These are phyloP conservation scores for Cyrtonyx montezumae DNA, from an alignment of 2,113 vertebrate species.

Conservation along the genomic window DNA sequence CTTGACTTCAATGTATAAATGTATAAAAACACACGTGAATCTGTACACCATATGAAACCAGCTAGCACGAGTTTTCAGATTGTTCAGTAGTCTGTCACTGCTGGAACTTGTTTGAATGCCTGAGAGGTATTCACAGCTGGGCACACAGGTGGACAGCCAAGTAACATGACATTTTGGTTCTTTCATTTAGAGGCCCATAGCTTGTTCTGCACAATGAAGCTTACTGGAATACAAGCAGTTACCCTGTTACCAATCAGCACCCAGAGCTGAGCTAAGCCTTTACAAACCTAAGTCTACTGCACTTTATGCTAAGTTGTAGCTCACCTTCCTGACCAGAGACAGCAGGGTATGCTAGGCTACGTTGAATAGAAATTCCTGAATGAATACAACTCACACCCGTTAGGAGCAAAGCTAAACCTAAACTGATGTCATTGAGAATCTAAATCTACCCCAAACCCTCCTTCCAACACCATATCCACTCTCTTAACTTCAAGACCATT, in stretches of 20 bases:
- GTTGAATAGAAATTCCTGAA: not conserved
- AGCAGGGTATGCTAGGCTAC: not conserved
- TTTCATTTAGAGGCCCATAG: not conserved
- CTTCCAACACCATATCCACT: not conserved
- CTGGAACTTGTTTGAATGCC: not conserved
- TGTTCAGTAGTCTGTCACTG: constrained; percentile 27
- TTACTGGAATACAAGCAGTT: constrained; percentile 1
- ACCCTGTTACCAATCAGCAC: not conserved
- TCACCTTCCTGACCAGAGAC: constrained; percentile 1
- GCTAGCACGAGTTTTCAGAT: not conserved
- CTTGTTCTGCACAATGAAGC: not conserved
- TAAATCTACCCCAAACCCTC: not conserved
- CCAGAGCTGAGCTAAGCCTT: constrained; percentile 6
- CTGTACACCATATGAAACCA: constrained; percentile 36
- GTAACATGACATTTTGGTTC: not conserved
- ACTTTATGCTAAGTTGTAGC: not conserved
- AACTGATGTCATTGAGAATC: constrained; percentile 42
- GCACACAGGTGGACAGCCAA: not conserved
- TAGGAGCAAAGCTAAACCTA: constrained; percentile 17
- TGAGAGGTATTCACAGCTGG: not conserved
- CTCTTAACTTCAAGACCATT: not conserved
- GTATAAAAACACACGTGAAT: not conserved
- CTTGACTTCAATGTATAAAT: constrained; percentile 29
- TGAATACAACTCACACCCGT: not conserved
- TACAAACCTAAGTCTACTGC: not conserved